Evolutionary conservation across 64 coral and sea anemone genomes (phyloP).

Genomic region (Dendrophyllia cribrosa): DNA sequence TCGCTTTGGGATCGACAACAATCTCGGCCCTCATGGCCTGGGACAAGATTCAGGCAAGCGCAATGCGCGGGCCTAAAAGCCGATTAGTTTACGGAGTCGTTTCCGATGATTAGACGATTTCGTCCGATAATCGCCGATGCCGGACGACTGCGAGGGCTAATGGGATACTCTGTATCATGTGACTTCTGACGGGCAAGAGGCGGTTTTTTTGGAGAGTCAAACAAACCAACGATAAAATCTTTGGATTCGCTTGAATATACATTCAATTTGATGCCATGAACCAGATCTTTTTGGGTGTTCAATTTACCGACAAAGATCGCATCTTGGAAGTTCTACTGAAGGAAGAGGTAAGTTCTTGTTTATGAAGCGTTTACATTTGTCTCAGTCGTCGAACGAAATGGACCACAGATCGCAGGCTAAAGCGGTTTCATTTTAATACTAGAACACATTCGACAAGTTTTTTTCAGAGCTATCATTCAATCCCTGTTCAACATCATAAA

Average conservation of each 20-base stretch:
- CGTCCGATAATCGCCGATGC: neutral
- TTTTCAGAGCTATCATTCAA: no score
- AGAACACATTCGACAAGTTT: no score
- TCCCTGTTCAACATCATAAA: neutral
- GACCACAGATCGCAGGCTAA: no score
- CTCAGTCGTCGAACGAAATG: no score
- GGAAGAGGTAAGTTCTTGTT: neutral
- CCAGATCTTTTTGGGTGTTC: neutral
- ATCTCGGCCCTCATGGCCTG: no score
- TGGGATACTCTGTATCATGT: slow-evolving; percentile 7
- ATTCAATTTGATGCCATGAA: no score
- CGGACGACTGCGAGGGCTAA: neutral
- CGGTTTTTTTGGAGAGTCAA: slow-evolving; percentile 4
- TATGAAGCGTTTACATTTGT: neutral
- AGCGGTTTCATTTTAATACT: no score
- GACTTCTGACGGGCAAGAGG: neutral
- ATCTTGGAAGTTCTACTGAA: slow-evolving; percentile 4
- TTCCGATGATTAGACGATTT: neutral
- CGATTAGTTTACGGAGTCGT: neutral
- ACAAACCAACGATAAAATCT: no score
- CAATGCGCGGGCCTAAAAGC: neutral
- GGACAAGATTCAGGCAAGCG: neutral
- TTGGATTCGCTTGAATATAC: neutral
- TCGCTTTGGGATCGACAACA: no score
- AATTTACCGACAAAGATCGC: slow-evolving; percentile 16